A percentile compares a stretch with the other conserved stretches of the same genome.
phyloP scores from a whole-genome alignment of 35 echinoderm and acorn worm genomes.

The Strongylocentrotus purpuratus region DNA sequence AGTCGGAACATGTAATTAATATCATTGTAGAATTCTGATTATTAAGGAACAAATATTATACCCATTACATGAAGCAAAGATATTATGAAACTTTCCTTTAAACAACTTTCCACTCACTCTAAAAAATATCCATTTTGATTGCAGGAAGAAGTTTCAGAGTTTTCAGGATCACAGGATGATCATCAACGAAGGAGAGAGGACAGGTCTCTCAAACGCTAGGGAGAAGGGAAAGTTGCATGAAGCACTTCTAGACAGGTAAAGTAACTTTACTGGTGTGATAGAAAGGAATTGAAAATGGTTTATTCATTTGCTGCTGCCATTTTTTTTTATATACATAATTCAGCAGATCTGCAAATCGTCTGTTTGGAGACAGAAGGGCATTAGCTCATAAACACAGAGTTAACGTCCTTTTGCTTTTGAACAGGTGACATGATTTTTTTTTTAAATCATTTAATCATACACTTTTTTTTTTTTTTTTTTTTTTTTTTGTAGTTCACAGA shows the following conservation, averaged over 20 bases:
- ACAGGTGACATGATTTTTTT: background rate
- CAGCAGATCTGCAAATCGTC: background rate
- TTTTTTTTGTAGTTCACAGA: background rate
- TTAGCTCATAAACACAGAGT: background rate
- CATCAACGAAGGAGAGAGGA: slow-evolving; percentile 69
- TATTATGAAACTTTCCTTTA: background rate
- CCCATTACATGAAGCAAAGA: too few relatives aligned
- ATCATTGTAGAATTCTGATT: too few relatives aligned
- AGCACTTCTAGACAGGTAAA: slow-evolving; percentile 86
- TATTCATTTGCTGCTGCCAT: background rate
- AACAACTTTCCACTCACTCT: too few relatives aligned
- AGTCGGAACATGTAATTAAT: too few relatives aligned
- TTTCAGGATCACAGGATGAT: slow-evolving; percentile 82
- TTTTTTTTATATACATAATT: background rate
- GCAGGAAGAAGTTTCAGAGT: slow-evolving; percentile 94
- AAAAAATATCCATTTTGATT: background rate
- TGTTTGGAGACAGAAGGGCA: background rate
- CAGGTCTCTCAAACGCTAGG: slow-evolving; percentile 62
- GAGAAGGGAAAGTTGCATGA: slow-evolving; percentile 86
- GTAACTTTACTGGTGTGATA: background rate
- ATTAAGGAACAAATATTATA: too few relatives aligned
- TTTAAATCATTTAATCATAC: background rate
- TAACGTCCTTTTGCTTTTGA: background rate
- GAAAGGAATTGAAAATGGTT: background rate
- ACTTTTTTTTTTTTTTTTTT: background rate